phyloP scores from a whole-genome alignment of 2,797 vertebrate genomes.

The Scleropages formosus region DNA sequence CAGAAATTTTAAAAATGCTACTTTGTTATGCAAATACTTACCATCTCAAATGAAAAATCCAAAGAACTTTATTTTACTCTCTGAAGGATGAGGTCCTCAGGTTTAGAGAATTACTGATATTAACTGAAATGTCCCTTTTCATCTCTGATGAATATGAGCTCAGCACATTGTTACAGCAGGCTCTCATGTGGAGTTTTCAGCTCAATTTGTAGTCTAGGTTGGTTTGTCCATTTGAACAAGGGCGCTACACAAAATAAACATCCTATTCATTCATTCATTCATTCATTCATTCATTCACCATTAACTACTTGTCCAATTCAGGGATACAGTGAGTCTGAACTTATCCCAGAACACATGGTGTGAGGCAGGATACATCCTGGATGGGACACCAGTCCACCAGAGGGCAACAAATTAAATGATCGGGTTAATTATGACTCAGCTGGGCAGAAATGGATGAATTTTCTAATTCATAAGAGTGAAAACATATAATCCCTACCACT shows the following conservation, averaged over 20 bases:
- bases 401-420: too few relatives aligned
- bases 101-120: neutral
- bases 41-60: neutral
- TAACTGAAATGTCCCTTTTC: neutral
- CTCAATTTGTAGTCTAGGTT: too few relatives aligned
- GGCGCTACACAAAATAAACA: too few relatives aligned
- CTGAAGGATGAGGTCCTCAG: neutral
- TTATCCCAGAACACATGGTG: neutral
- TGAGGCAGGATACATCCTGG: too few relatives aligned
- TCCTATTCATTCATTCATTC: too few relatives aligned
- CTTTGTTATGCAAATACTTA: slow-evolving; percentile 6
- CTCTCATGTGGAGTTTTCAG: too few relatives aligned
- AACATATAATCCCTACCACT: too few relatives aligned
- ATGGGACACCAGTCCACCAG: too few relatives aligned
- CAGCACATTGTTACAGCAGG: neutral
- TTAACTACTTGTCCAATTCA: neutral
- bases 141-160: neutral
- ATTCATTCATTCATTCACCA: too few relatives aligned
- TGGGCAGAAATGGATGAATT: too few relatives aligned
- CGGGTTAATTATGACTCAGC: too few relatives aligned
- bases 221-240: neutral
- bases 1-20: slow-evolving; percentile 3
- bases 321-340: neutral
- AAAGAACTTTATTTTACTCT: neutral
- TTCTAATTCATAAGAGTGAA: too few relatives aligned